Evolutionary conservation across 2,888 invertebrate species (phyloP), one percentile per base, ranked within the genome.

Genomic region (Arge pagana): DNA sequence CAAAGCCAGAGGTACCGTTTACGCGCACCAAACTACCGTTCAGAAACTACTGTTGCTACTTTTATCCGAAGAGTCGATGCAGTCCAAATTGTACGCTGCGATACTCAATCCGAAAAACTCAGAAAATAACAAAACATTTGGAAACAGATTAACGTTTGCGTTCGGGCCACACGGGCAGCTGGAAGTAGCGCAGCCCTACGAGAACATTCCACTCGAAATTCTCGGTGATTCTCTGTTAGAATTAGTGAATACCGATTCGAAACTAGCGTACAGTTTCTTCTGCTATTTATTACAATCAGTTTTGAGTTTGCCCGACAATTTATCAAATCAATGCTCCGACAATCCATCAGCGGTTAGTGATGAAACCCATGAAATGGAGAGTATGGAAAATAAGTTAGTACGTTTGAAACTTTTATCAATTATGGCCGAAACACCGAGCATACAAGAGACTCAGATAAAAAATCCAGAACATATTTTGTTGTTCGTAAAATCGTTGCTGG

Each of bases 281-380:
- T 66, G 66, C 18, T 80, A 77, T 61, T 64, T 80, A 11, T 61
- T 81, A 23, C 71, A 70, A 49, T 72, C 70, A 45, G 56, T 80
- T 15, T 54, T 63, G 1, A 52, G 39, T 21, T 51, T 58, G 40
- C 55, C 50, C 39, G 51, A 64, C 18, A 18, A 30, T 13, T 39
- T 37, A 13, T 30, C 18, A 15, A 41, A 53, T n/a, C 21, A 41
- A 0, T 43, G 52, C 41, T 28, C 37, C 13, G 39, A 23, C 3
- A 61, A 58, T 31, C 6, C 60, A 24, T 36, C 71, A 16, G 63
- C 66, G 45, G 62, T 58, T 3, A 41, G 54, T 42, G 55, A 64
- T 7, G 71, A 74, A 40, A 39, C 55, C 28, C 18, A 30, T 42
- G 42, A 42, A 8, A 49, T 73, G 2, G 59, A 64, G 41, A 58